A percentile compares a stretch with the other conserved stretches of the same genome.
Evolutionary conservation across 2,113 vertebrate species (phyloP).

Genomic region (Paracyprichromis sp.): DNA sequence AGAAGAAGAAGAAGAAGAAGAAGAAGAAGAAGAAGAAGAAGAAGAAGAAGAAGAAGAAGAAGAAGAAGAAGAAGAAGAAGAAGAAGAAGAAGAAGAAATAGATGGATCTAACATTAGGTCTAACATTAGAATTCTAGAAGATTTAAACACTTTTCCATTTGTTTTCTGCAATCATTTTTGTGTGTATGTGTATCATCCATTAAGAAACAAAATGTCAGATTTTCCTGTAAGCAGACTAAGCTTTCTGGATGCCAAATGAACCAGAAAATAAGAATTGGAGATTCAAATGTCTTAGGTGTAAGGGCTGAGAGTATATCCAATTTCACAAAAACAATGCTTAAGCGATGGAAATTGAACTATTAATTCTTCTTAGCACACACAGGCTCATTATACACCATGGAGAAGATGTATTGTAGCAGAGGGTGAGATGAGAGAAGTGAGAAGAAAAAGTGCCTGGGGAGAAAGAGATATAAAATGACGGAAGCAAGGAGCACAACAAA

Average conservation of each 20-base stretch:
- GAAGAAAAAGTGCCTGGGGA: background rate
- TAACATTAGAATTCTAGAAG: background rate
- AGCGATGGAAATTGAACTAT: constrained; percentile 9
- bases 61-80: too few species aligned
- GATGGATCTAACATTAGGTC: background rate
- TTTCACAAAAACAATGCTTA: constrained; percentile 5
- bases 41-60: too few species aligned
- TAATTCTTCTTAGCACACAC: constrained; percentile 1
- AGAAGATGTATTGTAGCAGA: background rate
- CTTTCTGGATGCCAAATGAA: background rate
- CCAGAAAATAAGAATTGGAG: background rate
- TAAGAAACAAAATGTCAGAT: background rate
- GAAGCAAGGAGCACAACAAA: constrained; percentile 2
- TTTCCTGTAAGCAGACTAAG: background rate
- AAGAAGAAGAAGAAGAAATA: too few species aligned
- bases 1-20: too few species aligned
- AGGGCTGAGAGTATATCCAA: background rate
- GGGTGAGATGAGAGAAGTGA: background rate
- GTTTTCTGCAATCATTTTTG: background rate
- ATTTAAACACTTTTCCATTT: background rate
- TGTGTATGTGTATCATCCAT: background rate
- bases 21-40: too few species aligned
- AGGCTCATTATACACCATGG: constrained; percentile 15
- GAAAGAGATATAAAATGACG: constrained; percentile 22
- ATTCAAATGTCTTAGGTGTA: background rate